These are phyloP conservation scores for Neolamprologus modestus DNA, from an alignment of 2,113 vertebrate species.

Conservation along the genomic window DNA sequence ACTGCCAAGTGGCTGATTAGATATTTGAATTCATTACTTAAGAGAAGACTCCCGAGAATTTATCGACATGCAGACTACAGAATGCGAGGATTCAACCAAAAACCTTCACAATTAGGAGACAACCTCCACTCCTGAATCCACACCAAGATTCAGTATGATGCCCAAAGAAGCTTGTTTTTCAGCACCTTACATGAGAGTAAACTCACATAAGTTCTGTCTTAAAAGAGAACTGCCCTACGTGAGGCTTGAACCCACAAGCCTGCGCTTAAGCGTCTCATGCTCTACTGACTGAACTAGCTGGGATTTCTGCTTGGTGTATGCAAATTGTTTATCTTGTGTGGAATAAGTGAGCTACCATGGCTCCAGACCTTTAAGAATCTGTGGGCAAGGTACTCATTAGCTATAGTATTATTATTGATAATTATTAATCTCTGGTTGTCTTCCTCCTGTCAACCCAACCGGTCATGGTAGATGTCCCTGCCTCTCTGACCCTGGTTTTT, in stretches of 20 bases:
- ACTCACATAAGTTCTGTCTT: neutral
- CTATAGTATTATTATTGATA: neutral
- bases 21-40: too few relatives aligned
- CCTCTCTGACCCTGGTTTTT: neutral
- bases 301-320: accelerated
- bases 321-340: neutral
- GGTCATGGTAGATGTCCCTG: neutral
- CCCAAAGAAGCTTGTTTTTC: neutral
- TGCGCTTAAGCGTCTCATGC: accelerated
- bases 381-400: neutral
- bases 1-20: too few relatives aligned
- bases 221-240: accelerated
- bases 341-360: neutral
- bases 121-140: neutral
- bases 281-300: neutral
- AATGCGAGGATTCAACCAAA: accelerated
- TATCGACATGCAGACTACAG: neutral
- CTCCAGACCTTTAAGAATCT: neutral
- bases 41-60: neutral
- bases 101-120: neutral
- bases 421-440: neutral
- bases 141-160: neutral
- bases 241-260: neutral
- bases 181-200: accelerated
- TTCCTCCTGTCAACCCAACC: neutral